Conservation (phyloP, 2,888 invertebrate genomes). For the Teleogryllus oceanicus region DNA sequence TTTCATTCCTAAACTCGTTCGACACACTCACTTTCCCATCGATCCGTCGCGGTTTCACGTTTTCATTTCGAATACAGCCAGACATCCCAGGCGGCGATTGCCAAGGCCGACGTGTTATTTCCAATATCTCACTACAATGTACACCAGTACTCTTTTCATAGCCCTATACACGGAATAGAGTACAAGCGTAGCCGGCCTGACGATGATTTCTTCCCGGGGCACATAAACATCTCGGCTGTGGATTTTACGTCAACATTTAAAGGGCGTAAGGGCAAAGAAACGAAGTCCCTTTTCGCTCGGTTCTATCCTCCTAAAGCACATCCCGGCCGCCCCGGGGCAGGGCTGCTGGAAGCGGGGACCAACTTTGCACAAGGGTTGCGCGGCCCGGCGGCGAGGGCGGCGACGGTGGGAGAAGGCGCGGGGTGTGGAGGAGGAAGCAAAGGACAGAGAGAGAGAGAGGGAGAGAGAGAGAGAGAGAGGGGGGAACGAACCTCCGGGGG, state of each 20-base stretch:
- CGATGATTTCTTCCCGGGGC: neutral
- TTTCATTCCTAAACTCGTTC: too few relatives aligned
- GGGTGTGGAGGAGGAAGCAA: neutral
- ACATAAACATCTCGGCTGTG: neutral
- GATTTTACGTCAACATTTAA: conserved; percentile 8
- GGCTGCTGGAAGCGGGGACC: too few relatives aligned
- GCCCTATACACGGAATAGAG: too few relatives aligned
- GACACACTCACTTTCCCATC: too few relatives aligned
- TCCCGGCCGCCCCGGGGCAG: neutral
- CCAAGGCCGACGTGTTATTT: too few relatives aligned
- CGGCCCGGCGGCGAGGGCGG: neutral
- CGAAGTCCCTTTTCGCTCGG: neutral
- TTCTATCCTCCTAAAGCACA: neutral
- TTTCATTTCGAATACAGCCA: too few relatives aligned
- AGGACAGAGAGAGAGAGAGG: neutral
- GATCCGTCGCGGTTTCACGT: too few relatives aligned
- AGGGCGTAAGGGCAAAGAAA: conserved; percentile 18
- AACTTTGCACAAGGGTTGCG: too few relatives aligned
- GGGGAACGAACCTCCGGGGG: neutral
- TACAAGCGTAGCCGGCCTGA: too few relatives aligned
- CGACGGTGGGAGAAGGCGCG: neutral
- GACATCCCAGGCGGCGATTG: too few relatives aligned
- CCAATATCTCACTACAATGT: too few relatives aligned
- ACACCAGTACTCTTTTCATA: too few relatives aligned
- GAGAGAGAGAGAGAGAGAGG: neutral